Conservation (phyloP, 2,797 vertebrate species). For the Atherinosoma microstoma region DNA sequence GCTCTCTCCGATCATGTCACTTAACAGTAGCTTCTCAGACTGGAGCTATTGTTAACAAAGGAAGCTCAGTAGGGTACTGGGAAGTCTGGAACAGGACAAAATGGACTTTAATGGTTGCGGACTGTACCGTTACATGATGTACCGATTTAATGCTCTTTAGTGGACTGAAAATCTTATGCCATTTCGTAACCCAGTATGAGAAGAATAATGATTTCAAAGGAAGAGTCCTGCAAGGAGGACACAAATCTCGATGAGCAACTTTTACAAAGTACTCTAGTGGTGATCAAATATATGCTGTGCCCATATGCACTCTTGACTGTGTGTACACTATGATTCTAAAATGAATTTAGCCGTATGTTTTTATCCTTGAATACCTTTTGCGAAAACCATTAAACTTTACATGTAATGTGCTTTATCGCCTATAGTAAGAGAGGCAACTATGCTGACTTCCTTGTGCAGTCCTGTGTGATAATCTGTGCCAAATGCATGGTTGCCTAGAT, state of each 20-base stretch:
- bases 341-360: not conserved
- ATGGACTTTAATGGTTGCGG: slow-evolving; percentile 36
- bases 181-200: slow-evolving; percentile 35
- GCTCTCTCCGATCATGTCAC: slow-evolving; percentile 1
- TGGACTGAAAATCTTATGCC: slow-evolving; percentile 27
- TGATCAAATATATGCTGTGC: slow-evolving; percentile 15
- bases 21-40: slow-evolving; percentile 9
- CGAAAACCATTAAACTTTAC: not conserved
- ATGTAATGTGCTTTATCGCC: not conserved
- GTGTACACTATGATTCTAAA: not conserved
- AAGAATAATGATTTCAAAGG: slow-evolving; percentile 52
- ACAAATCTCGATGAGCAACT: slow-evolving; percentile 15
- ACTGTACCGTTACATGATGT: slow-evolving; percentile 67
- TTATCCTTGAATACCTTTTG: slow-evolving; percentile 5
- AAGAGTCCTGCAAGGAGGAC: slow-evolving; percentile 5
- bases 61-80: slow-evolving; percentile 9
- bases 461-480: not conserved
- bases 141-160: slow-evolving; percentile 45
- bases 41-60: slow-evolving; percentile 27
- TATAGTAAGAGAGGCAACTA: not conserved
- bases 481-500: not conserved
- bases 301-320: not conserved
- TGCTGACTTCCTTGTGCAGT: not conserved
- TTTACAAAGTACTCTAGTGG: slow-evolving; percentile 8
- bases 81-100: slow-evolving; percentile 61